These are phyloP conservation scores for Tromatobia lineatoria DNA, from an alignment of 2,888 invertebrate genomes.

Conservation along the genomic window DNA sequence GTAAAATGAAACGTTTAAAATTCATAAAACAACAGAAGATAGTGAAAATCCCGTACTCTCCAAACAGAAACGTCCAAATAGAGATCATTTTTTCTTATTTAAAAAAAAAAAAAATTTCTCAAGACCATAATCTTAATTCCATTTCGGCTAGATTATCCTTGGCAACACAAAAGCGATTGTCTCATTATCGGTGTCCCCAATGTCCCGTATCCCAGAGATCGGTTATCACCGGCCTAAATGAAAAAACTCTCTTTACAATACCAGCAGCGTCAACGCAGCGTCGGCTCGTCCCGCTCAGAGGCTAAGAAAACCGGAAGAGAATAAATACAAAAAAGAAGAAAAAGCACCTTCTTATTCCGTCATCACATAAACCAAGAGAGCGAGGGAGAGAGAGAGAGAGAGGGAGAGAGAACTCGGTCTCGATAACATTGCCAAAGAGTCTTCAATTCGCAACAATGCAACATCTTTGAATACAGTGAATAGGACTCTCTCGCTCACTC, in stretches of 20 bases:
- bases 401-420: constrained; percentile 44
- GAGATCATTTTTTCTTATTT: too few relatives aligned
- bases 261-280: neutral
- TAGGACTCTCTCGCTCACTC: constrained; percentile 61
- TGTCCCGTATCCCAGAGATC: neutral
- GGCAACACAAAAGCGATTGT: constrained; percentile 12
- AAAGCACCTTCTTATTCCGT: neutral
- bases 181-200: constrained; percentile 7
- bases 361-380: neutral
- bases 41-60: too few relatives aligned
- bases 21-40: too few relatives aligned
- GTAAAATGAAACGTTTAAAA: too few relatives aligned
- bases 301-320: constrained; percentile 10
- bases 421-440: constrained; percentile 68
- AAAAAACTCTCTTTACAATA: constrained; percentile 3
- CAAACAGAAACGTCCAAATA: too few relatives aligned
- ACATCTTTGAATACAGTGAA: constrained; percentile 77
- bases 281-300: neutral
- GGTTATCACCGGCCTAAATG: neutral
- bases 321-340: constrained; percentile 5
- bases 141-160: neutral
- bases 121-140: constrained; percentile 4
- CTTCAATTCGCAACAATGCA: constrained; percentile 75
- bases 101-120: neutral
- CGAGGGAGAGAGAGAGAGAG: constrained; percentile 4